Base-by-base conservation (phyloP, 2,797 vertebrate species). In the Trematomus bernacchii region DNA sequence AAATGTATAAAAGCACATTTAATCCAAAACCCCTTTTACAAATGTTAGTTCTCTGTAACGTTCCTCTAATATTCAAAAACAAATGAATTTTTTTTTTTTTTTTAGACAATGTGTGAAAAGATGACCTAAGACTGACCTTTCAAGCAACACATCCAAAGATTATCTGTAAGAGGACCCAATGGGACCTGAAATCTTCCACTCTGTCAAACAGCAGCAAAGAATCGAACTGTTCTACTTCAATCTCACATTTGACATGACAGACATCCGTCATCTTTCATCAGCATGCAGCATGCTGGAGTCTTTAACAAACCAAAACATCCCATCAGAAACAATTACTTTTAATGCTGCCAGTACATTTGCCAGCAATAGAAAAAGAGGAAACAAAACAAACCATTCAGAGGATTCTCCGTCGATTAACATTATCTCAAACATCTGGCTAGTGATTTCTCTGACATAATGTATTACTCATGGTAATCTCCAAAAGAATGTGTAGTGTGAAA, bases 181-280 rank as follows among this genome's bases (percentile, higher is more conserved):
- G 10, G 16, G 19, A 53, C 42, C 21, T 2, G 6, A 11, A 77
- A 54, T 55, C 3, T 10, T 30, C 6, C 10, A 57, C 48, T 64
- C 67, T 73, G 60, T 65, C 18, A 18, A 14, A 50, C 53, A 19
- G n/a, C 51, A 51, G 78, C 47, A 78, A 79, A 71, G n/a, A 51
- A 65, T 30, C 47, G 48, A 63, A 66, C 27, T 55, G 43, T 40
- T 74, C 23, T 44, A 48, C 12, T n/a, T 73, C 27, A 53, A 43
- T 76, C 62, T 84, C 62, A 74, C 62, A 70, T 80, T 58, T 79
- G 46, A 70, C 42, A 63, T 76, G 15, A 76, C 69, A 71, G 52
- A 66, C 54, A 62, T 74, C 33, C 42, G 71, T 76, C 60, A 75
- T 71, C 63, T 67, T 66, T 67, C 21, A 76, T 71, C 64, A 79